Conservation (phyloP, 2,888 invertebrate genomes). For the Nezara viridula region DNA sequence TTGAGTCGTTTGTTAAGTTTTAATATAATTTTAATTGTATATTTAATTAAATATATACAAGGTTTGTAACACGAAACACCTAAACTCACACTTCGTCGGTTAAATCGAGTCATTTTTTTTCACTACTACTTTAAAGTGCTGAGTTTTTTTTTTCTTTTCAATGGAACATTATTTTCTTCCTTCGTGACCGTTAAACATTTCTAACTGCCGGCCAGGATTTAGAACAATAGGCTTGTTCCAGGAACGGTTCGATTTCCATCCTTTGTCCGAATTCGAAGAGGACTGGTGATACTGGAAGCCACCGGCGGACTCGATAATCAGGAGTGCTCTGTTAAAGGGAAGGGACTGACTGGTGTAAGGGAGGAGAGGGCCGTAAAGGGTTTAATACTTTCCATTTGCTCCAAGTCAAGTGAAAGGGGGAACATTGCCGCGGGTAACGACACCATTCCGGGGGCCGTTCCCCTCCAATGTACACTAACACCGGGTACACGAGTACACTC, state of each 20-base stretch:
- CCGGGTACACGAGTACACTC: not conserved
- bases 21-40: too few species aligned
- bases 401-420: conserved; percentile 34
- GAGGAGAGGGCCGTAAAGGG: not conserved
- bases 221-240: not conserved
- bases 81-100: too few species aligned
- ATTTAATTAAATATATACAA: too few species aligned
- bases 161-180: too few species aligned
- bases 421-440: conserved; percentile 17
- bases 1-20: too few species aligned
- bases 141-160: too few species aligned
- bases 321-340: not conserved
- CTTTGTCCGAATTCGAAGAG: not conserved
- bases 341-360: not conserved
- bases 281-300: not conserved
- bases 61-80: too few species aligned
- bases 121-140: too few species aligned
- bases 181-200: not conserved
- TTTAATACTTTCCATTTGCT: conserved; percentile 38
- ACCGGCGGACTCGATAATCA: not conserved
- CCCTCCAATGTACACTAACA: conserved; percentile 9
- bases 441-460: not conserved
- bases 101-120: too few species aligned
- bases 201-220: not conserved
- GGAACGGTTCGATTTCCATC: not conserved